phyloP scores from a whole-genome alignment of 2,888 invertebrate species.

The Cosmia trapezina region DNA sequence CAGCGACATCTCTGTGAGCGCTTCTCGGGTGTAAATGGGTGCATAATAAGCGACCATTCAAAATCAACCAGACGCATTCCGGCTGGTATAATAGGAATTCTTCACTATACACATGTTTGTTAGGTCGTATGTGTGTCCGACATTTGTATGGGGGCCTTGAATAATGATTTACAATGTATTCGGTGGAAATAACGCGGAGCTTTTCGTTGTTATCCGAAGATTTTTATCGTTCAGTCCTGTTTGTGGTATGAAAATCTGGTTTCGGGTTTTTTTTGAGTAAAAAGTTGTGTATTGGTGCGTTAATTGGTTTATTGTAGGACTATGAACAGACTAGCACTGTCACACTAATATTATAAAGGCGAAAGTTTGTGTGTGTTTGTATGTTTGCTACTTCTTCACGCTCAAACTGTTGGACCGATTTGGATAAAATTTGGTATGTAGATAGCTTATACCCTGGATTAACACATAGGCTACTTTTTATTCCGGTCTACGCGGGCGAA shows the following conservation, averaged over 20 bases:
- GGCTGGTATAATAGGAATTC: constrained; percentile 86
- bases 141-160: constrained; percentile 87
- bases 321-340: background rate
- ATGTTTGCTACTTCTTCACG: no score
- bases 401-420: no score
- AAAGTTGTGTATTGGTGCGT: constrained; percentile 6
- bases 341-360: background rate
- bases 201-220: constrained; percentile 66
- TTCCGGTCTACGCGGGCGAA: no score
- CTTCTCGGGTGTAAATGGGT: constrained; percentile 88
- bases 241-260: constrained; percentile 60
- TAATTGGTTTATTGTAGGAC: constrained; percentile 28
- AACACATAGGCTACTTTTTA: no score
- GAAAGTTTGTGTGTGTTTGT: no score
- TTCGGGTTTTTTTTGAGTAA: constrained; percentile 12
- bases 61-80: constrained; percentile 88
- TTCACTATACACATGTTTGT: constrained; percentile 86
- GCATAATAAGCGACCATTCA: constrained; percentile 90
- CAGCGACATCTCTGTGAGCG: constrained; percentile 51
- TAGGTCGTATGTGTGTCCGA: constrained; percentile 78
- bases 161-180: constrained; percentile 88
- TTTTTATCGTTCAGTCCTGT: constrained; percentile 62
- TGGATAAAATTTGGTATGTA: no score
- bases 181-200: constrained; percentile 67
- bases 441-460: no score